phyloP scores from a whole-genome alignment of 2,888 invertebrate species.

The Cheilosia pagana region DNA sequence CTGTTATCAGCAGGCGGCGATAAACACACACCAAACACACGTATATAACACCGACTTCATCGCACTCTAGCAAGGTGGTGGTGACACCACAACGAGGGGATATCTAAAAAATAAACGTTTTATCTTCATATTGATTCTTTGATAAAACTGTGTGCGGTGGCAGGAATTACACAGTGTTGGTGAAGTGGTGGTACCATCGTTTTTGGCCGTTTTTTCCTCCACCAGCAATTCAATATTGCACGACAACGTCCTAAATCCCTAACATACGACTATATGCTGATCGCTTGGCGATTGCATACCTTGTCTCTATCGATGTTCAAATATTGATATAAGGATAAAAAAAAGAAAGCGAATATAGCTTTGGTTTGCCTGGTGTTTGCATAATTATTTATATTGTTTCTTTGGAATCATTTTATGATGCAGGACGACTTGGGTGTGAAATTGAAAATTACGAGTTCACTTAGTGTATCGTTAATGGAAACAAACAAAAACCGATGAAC shows the following conservation, averaged over 20 bases:
- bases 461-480: not conserved
- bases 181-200: conserved; percentile 12
- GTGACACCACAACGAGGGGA: conserved; percentile 44
- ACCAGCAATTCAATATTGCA: conserved; percentile 22
- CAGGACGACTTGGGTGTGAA: conserved; percentile 29
- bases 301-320: conserved; percentile 51
- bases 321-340: conserved; percentile 67
- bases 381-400: conserved; percentile 50
- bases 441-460: conserved; percentile 1
- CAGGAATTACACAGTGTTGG: conserved; percentile 51
- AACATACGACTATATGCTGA: conserved; percentile 43
- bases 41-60: conserved; percentile 48
- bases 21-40: conserved; percentile 35
- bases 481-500: conserved; percentile 59
- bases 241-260: conserved; percentile 34
- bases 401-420: conserved; percentile 42
- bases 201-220: conserved; percentile 28
- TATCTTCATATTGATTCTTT: conserved; percentile 72
- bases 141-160: conserved; percentile 61
- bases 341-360: conserved; percentile 54
- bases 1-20: conserved; percentile 54
- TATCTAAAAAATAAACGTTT: conserved; percentile 44
- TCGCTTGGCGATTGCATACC: conserved; percentile 34
- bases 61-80: conserved; percentile 53
- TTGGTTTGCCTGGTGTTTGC: conserved; percentile 30